A percentile compares a stretch with the other conserved stretches of the same genome.
Conservation (phyloP, 2,888 invertebrate genomes). For the Danaus chrysippus region DNA sequence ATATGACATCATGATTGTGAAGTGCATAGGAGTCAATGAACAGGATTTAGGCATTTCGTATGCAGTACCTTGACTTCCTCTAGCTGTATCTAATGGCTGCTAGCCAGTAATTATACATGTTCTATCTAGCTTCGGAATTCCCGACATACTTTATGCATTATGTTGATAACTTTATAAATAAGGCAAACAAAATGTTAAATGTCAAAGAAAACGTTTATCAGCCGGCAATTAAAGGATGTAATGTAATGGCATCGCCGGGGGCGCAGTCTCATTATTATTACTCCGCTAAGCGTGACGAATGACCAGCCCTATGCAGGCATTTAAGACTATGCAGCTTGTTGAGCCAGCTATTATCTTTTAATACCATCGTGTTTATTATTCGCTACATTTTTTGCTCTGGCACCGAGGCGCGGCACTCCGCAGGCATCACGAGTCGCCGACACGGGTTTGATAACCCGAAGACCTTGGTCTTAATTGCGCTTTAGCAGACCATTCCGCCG, state of each 20-base stretch:
- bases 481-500: constrained; percentile 73
- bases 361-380: constrained; percentile 76
- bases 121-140: constrained; percentile 46
- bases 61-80: constrained; percentile 72
- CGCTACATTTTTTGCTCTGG: constrained; percentile 72
- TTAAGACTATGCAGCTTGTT: constrained; percentile 60
- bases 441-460: constrained; percentile 78
- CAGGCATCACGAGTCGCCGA: constrained; percentile 62
- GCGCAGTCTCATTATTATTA: constrained; percentile 34
- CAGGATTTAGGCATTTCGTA: constrained; percentile 70
- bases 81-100: constrained; percentile 53
- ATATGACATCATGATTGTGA: constrained; percentile 71
- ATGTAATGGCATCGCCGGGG: constrained; percentile 24
- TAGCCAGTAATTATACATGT: constrained; percentile 69
- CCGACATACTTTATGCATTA: constrained; percentile 29
- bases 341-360: constrained; percentile 73
- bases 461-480: constrained; percentile 80
- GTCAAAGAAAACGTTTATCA: constrained; percentile 14
- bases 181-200: constrained; percentile 15
- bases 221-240: constrained; percentile 26
- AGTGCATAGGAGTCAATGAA: constrained; percentile 72
- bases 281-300: constrained; percentile 42
- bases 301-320: constrained; percentile 44
- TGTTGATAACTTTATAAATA: constrained; percentile 5
- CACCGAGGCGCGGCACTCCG: constrained; percentile 68